phyloP scores from a whole-genome alignment of 2,797 vertebrate genomes.

The Selene dorsalis region DNA sequence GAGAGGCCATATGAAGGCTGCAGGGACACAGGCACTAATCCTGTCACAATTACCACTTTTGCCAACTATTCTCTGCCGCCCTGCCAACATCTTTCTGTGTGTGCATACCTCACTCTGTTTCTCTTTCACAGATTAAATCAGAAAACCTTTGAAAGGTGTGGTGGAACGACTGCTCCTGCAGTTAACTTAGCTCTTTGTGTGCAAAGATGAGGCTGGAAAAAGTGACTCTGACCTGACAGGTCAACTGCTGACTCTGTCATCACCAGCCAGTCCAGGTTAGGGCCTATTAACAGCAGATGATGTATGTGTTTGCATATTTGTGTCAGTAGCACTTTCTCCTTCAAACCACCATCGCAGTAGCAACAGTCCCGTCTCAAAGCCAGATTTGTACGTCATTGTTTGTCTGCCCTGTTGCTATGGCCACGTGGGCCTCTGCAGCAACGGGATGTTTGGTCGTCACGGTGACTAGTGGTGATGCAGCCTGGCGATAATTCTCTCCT shows the following conservation, averaged over 20 bases:
- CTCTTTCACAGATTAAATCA: conserved; percentile 21
- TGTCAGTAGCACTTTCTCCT: conserved; percentile 71
- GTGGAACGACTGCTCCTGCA: not conserved
- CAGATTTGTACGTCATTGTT: conserved; percentile 64
- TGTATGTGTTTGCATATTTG: conserved; percentile 75
- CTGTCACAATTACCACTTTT: conserved; percentile 34
- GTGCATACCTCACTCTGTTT: conserved; percentile 3
- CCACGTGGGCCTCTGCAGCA: conserved; percentile 39
- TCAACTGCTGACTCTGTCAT: conserved; percentile 69
- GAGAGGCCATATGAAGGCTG: conserved; percentile 22
- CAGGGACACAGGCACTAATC: conserved; percentile 32
- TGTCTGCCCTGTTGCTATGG: conserved; percentile 71
- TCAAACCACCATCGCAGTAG: conserved; percentile 47
- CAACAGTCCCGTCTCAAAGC: conserved; percentile 44
- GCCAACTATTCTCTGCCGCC: conserved; percentile 8
- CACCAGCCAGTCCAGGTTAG: conserved; percentile 52
- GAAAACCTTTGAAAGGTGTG: conserved; percentile 8
- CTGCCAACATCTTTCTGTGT: not conserved
- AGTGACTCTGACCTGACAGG: conserved; percentile 58
- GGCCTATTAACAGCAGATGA: conserved; percentile 68
- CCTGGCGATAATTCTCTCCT: conserved; percentile 45
- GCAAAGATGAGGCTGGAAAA: conserved; percentile 67
- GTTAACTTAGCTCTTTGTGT: conserved; percentile 30
- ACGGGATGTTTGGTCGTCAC: conserved; percentile 62
- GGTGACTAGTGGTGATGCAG: conserved; percentile 57